Evolutionary conservation across 2,888 invertebrate genomes (phyloP), one percentile per base, ranked within the genome.

Genomic region (Tetramorium bicarinatum): DNA sequence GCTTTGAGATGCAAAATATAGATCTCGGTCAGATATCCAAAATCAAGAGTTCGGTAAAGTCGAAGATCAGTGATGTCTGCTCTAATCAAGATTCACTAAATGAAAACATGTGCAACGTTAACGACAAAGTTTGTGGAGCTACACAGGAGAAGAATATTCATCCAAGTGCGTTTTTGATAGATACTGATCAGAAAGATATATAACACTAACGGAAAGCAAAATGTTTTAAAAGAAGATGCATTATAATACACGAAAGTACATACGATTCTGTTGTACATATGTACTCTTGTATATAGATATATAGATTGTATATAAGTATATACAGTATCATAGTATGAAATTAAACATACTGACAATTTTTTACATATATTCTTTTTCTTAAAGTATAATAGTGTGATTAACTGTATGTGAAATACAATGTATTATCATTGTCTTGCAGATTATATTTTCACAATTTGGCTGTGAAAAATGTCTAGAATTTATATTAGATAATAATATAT

Each of bases 401-500:
- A 87, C 69, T 82, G 21, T 74, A 79, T 75, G 56, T 54, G 25
- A 75, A 9, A 71, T 75, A 76, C 25, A 83, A 49, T 54, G 64
- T 83, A 84, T 71, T 69, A 74, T 80, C 64, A 84, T 82, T 72
- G 85, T 74, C 74, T 72, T 84, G 72, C 41, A 83, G 80, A 88
- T 88, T 87, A 85, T 88, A 86, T 87, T 90, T 92, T 91, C 89
- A 91, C 87, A 81, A 90, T 34, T 81, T 87, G 92, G 91, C 92
- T 92, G 93, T 92, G 92, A 91, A 90, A 84, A 84, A 61, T 82
- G 21, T 84, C 47, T 56, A 74, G 83, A 83, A 82, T 79, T 75
- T 87, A 82, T 76, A 84, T 71, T 74, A 80, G 85, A 85, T 56
- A 87, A 49, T 41, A 54, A 56, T 18, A 72, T 82, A 85, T 89